phyloP scores from a whole-genome alignment of 1,140 invertebrate genomes.

The Pararge aegeria region DNA sequence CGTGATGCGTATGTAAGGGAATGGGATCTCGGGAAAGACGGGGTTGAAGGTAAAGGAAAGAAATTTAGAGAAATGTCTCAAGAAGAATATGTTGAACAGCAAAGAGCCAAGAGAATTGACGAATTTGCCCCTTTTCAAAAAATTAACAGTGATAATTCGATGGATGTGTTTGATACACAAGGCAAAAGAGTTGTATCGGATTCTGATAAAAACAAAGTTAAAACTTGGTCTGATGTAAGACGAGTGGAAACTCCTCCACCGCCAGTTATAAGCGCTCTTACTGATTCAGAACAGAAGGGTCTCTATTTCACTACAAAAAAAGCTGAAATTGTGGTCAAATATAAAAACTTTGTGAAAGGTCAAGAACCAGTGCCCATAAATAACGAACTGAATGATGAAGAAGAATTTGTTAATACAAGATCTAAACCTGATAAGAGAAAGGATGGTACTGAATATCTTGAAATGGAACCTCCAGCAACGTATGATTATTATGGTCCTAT shows the following conservation, averaged over 20 bases:
- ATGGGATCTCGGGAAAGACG: slow-evolving; percentile 85
- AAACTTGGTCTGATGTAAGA: slow-evolving; percentile 71
- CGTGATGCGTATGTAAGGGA: slow-evolving; percentile 82
- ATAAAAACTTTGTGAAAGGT: slow-evolving; percentile 60
- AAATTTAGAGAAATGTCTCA: slow-evolving; percentile 85
- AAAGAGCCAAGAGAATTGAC: slow-evolving; percentile 82
- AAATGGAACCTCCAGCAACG: slow-evolving; percentile 83
- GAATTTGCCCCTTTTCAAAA: slow-evolving; percentile 84
- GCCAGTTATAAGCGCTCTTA: slow-evolving; percentile 51
- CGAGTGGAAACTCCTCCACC: slow-evolving; percentile 46
- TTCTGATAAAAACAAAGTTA: slow-evolving; percentile 15
- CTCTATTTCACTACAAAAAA: slow-evolving; percentile 64
- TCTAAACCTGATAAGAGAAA: slow-evolving; percentile 36
- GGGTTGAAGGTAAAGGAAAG: slow-evolving; percentile 65
- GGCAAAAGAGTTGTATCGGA: slow-evolving; percentile 41
- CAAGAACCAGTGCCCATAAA: slow-evolving; percentile 67
- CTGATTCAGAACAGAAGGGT: slow-evolving; percentile 45
- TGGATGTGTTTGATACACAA: slow-evolving; percentile 52
- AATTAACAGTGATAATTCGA: slow-evolving; percentile 45
- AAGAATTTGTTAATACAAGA: slow-evolving; percentile 37
- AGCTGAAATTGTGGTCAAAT: slow-evolving; percentile 40
- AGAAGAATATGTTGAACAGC: slow-evolving; percentile 89
- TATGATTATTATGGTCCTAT: slow-evolving; percentile 83
- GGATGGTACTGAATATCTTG: slow-evolving; percentile 65
- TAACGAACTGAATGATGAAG: slow-evolving; percentile 72